phyloP scores from a whole-genome alignment of 1,140 invertebrate species.

The Matsumurasca onukii region DNA sequence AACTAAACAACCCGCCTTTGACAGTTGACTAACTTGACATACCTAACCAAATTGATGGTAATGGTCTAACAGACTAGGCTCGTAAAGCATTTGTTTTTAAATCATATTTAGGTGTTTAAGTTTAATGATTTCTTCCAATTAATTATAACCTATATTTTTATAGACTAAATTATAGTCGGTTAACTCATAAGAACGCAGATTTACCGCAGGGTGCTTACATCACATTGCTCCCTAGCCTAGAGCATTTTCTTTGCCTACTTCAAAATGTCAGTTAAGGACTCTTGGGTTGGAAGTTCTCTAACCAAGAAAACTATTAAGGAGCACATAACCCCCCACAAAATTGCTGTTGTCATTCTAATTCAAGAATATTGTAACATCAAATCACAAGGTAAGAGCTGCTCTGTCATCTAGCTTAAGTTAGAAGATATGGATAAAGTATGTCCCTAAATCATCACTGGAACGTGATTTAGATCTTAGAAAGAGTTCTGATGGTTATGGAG shows the following conservation, averaged over 20 bases:
- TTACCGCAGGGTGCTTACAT: too few relatives aligned
- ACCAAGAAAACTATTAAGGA: conserved; percentile 44
- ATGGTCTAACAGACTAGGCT: too few relatives aligned
- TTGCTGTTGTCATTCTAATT: conserved; percentile 55
- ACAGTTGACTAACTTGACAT: too few relatives aligned
- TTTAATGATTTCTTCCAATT: too few relatives aligned
- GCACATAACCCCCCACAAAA: conserved; percentile 57
- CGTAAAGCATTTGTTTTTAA: too few relatives aligned
- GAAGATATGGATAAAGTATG: background rate
- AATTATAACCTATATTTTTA: too few relatives aligned
- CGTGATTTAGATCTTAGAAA: conserved; percentile 27
- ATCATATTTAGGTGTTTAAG: too few relatives aligned
- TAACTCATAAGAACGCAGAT: too few relatives aligned
- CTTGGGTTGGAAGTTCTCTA: background rate
- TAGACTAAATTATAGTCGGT: too few relatives aligned
- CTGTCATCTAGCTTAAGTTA: background rate
- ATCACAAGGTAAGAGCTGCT: conserved; percentile 48
- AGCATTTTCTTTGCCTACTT: background rate
- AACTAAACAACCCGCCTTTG: too few relatives aligned
- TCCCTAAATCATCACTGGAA: conserved; percentile 38
- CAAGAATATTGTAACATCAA: conserved; percentile 54
- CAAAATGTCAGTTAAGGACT: background rate
- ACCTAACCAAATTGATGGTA: too few relatives aligned
- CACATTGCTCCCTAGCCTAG: background rate
- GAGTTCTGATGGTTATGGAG: conserved; percentile 33